Percentiles rank a stretch among this genome's conserved stretches.
Evolutionary conservation across 2,888 invertebrate genomes (phyloP).

Genomic region (Cataglyphis livida): DNA sequence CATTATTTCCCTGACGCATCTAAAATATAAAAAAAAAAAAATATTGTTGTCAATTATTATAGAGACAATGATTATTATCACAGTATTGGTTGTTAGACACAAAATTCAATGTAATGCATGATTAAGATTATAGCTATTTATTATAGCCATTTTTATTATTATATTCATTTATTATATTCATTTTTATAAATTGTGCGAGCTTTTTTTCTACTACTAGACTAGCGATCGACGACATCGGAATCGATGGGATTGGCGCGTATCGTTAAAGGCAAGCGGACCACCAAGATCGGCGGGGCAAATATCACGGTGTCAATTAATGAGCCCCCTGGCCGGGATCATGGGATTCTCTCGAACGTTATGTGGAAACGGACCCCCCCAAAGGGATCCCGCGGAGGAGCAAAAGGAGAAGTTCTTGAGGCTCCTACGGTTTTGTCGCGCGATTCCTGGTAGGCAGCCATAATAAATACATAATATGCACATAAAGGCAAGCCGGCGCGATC

Average conservation of each 20-base stretch:
- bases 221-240: constrained; percentile 61
- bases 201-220: constrained; percentile 21
- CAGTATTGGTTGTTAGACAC: background rate
- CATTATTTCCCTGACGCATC: background rate
- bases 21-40: background rate
- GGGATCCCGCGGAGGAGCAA: constrained; percentile 63
- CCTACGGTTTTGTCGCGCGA: constrained; percentile 84
- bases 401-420: constrained; percentile 63
- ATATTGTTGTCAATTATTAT: background rate
- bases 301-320: constrained; percentile 86
- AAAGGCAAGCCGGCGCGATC: constrained; percentile 84
- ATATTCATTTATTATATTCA: too few relatives aligned
- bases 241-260: constrained; percentile 65
- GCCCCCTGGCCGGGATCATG: constrained; percentile 62
- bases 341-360: constrained; percentile 62
- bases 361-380: constrained; percentile 63
- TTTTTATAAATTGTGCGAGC: constrained; percentile 3
- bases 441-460: constrained; percentile 84
- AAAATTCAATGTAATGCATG: background rate
- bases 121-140: background rate
- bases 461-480: constrained; percentile 86
- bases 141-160: too few relatives aligned
- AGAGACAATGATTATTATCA: background rate
- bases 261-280: constrained; percentile 81
- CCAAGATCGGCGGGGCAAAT: constrained; percentile 83